Evolutionary conservation across 2,888 invertebrate genomes (phyloP).

Genomic region (Exocentrus adspersus): DNA sequence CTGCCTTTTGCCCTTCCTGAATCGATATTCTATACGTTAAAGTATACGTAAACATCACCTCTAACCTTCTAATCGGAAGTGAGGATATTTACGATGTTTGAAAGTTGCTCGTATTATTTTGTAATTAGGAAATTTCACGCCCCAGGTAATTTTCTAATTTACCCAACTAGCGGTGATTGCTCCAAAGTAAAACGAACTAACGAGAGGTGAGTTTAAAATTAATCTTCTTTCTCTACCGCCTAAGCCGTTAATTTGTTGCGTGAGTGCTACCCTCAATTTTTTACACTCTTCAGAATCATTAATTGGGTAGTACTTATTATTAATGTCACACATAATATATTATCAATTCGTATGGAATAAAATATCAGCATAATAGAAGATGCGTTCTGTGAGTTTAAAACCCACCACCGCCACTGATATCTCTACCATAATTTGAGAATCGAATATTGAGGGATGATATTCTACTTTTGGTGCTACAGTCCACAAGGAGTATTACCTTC

Average conservation of each 20-base stretch:
- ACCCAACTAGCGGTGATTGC: slow-evolving; percentile 33
- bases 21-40: slow-evolving; percentile 30
- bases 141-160: slow-evolving; percentile 51
- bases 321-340: too few relatives aligned
- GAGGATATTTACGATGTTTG: slow-evolving; percentile 35
- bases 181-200: slow-evolving; percentile 32
- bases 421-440: too few relatives aligned
- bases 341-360: too few relatives aligned
- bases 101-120: slow-evolving; percentile 52
- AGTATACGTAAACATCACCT: slow-evolving; percentile 25
- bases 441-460: too few relatives aligned
- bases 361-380: too few relatives aligned
- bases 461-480: too few relatives aligned
- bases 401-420: too few relatives aligned
- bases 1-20: slow-evolving; percentile 9
- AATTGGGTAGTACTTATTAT: too few relatives aligned
- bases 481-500: too few relatives aligned
- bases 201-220: slow-evolving; percentile 37
- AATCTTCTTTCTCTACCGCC: slow-evolving; percentile 33
- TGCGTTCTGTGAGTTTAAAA: too few relatives aligned
- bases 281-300: slow-evolving; percentile 7
- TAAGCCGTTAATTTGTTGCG: slow-evolving; percentile 18
- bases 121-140: slow-evolving; percentile 51
- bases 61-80: slow-evolving; percentile 23
- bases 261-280: slow-evolving; percentile 11